Base-by-base conservation (phyloP, 2,888 invertebrate genomes). In the Lathronympha strigana region DNA sequence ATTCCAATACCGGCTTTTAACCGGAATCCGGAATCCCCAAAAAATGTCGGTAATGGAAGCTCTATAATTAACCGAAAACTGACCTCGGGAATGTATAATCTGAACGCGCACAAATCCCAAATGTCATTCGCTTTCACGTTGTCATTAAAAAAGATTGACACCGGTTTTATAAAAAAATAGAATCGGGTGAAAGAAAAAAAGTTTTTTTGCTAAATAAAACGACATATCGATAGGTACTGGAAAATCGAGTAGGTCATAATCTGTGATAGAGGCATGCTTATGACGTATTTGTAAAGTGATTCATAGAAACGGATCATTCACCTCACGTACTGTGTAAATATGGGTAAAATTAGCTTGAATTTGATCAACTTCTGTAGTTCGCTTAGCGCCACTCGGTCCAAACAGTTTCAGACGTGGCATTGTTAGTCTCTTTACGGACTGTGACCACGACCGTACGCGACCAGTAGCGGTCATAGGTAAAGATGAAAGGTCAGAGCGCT, bases 261-360 rank as follows among this genome's bases (percentile, higher is more conserved):
- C 90, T 92, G 92, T 92, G 91, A 91, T 91, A 92, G 88, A 87
- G 77, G 79, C 85, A 88, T 85, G 84, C 86, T 88, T 90, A 87
- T 87, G 87, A 88, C 82, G 77, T 88, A 86, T 82, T 81, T 83
- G 81, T 82, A 83, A 75, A 74, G 68, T 72, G 71, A 73, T 76
- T 71, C 76, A 73, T 73, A 71, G 70, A 67, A 70, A 71, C 72
- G 74, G 74, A 78, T 76, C 85, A 74, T 84, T 79, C 78, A 74
- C 78, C 69, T 79, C 78, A 77, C 73, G 79, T 80, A 79, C 78
- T 73, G 71, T 85, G 73, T 82, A 81, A 77, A 79, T 77, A 77
- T 71, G 66, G 62, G 66, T 80, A 87, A 84, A n/a, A n/a, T n/a
- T n/a, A n/a, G 88, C 84, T 90, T 88, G 84, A 84, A 89, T 90